Conservation (phyloP, 2,888 invertebrate genomes). For the Drosophila prolongata region DNA sequence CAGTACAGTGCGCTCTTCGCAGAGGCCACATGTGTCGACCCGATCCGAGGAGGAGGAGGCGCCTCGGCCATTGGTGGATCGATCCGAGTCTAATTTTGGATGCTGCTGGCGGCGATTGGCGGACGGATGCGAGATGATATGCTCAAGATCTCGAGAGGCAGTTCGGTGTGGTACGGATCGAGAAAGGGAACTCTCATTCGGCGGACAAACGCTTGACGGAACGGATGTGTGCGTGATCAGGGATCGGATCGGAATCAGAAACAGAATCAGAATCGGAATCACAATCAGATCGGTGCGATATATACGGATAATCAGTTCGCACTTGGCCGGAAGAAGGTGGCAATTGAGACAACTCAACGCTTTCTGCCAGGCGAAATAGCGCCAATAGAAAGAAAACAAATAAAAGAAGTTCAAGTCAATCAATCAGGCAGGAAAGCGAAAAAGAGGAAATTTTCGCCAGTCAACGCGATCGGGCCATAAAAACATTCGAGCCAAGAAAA, state of each 20-base stretch:
- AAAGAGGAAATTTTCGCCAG: conserved; percentile 32
- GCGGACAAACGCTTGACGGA: conserved; percentile 67
- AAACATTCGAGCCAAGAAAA: conserved; percentile 32
- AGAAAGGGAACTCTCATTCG: conserved; percentile 67
- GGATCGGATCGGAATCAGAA: conserved; percentile 6
- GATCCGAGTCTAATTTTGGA: conserved; percentile 39
- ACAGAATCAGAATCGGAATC: background rate
- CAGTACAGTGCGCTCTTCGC: background rate
- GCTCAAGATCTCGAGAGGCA: conserved; percentile 22
- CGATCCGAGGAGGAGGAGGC: conserved; percentile 1
- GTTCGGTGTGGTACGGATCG: background rate
- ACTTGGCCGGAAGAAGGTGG: conserved; percentile 71
- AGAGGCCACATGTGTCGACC: conserved; percentile 25
- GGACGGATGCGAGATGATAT: conserved; percentile 6
- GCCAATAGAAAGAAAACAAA: conserved; percentile 51
- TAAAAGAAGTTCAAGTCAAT: conserved; percentile 64
- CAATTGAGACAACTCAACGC: conserved; percentile 80
- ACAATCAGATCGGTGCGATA: conserved; percentile 4
- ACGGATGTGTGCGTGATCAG: conserved; percentile 61
- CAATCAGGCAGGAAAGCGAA: conserved; percentile 47
- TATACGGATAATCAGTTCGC: conserved; percentile 57
- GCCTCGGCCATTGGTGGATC: conserved; percentile 25
- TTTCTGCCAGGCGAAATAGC: conserved; percentile 40
- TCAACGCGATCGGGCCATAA: conserved; percentile 65
- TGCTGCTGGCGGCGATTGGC: conserved; percentile 38